Conservation (phyloP, 2,797 vertebrate species). For the Argyrosomus regius region DNA sequence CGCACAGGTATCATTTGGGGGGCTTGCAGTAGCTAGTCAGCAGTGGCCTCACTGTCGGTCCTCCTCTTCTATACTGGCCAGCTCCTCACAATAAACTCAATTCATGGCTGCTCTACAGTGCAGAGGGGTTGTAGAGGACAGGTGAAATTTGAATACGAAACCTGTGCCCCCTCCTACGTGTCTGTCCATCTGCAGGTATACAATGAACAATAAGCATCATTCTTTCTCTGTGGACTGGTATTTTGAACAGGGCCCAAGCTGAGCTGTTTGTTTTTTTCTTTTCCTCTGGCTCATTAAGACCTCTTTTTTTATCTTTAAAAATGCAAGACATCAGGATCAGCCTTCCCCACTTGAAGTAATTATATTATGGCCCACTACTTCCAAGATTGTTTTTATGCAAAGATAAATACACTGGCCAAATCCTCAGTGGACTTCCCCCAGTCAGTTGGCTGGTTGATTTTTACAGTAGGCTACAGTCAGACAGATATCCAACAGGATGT, state of each 20-base stretch:
- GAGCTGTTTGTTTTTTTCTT: conserved; percentile 19
- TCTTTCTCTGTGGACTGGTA: conserved; percentile 63
- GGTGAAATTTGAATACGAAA: conserved; percentile 63
- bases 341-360: conserved; percentile 10
- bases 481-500: conserved; percentile 1
- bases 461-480: not conserved
- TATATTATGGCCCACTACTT: conserved; percentile 22
- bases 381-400: conserved; percentile 10
- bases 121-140: conserved; percentile 46
- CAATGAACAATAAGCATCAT: conserved; percentile 73
- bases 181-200: conserved; percentile 65
- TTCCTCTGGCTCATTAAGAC: conserved; percentile 21
- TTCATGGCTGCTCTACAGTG: conserved; percentile 23
- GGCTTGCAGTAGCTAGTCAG: not conserved
- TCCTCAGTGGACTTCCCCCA: not conserved
- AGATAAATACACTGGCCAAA: conserved; percentile 1
- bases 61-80: conserved; percentile 7
- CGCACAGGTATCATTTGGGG: not conserved
- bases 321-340: not conserved
- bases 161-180: conserved; percentile 36
- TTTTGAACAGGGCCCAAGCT: conserved; percentile 48
- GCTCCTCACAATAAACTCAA: conserved; percentile 52
- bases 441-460: not conserved
- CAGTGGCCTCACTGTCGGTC: conserved; percentile 6
- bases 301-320: conserved; percentile 17